Evolutionary conservation across 2,797 vertebrate genomes (phyloP), one percentile per base, ranked within the genome.

Genomic region (Pampus argenteus): DNA sequence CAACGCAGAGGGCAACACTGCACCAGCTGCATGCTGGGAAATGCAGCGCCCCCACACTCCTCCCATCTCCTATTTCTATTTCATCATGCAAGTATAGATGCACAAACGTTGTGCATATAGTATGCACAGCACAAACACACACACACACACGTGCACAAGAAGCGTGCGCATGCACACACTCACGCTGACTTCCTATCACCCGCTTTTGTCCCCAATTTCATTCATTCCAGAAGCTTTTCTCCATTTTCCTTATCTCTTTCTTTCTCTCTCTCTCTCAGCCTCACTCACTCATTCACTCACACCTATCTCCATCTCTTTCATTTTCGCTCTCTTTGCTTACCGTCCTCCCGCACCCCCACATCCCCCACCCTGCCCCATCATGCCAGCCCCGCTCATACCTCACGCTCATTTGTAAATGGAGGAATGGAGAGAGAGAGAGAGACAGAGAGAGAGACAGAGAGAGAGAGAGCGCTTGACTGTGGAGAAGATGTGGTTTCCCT

Each of bases 231-330:
- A 80, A 88, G 91, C 83, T 91, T 89, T 91, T 87, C 86, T 92
- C 89, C 78, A 92, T 92, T 91, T 92, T 83, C 89, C 89, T 90
- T 91, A 92, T 93, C 91, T 90, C 86, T 91, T 79, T 84, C 83
- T 85, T 81, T 89, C 81, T 87, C 83, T 78, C 81, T 87, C 83
- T 78, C 83, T 86, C 83, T 88, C 85, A 68, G 80, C 79, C 81
- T 83, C 83, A 70, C 78, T 74, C 83, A 74, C 71, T 88, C 80
- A 86, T 89, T 88, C 90, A 88, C 80, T 90, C 84, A 73, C 9
- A 64, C 83, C 86, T 91, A 90, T 92, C 89, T 90, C 88, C 87
- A 91, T 91, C 89, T 85, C 84, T 92, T 91, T 92, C 87, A 91
- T 89, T 91, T 89, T 89, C 65, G 28, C 85, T 78, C 76, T 77